Percentiles rank a stretch among this genome's conserved stretches.
phyloP scores from a whole-genome alignment of 2,888 invertebrate genomes.

The Brachypalpus laphriformis region DNA sequence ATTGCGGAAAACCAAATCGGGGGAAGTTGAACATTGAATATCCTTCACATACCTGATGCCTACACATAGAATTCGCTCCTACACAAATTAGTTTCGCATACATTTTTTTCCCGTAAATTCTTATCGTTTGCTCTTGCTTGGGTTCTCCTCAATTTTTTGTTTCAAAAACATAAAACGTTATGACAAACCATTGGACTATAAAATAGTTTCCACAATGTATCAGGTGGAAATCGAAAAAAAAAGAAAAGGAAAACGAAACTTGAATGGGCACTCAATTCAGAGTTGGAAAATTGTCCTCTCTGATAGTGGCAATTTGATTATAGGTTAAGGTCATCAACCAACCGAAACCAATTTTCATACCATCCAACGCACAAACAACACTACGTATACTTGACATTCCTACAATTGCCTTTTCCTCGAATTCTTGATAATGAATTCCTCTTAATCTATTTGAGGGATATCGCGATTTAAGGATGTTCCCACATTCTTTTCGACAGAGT shows the following conservation, averaged over 20 bases:
- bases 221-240: background rate
- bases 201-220: background rate
- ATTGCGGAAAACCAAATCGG: background rate
- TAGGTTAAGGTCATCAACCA: background rate
- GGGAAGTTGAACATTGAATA: background rate
- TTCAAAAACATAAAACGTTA: background rate
- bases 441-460: no score
- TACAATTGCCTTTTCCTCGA: background rate
- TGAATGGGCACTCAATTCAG: background rate
- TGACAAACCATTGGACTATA: background rate
- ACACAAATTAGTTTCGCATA: constrained; percentile 14
- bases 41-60: constrained; percentile 2
- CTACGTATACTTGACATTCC: no score
- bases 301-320: background rate
- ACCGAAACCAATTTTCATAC: no score
- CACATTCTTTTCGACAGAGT: no score
- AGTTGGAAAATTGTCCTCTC: background rate
- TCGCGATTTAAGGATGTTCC: no score
- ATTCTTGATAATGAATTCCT: background rate
- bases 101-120: background rate
- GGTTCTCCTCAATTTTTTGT: background rate
- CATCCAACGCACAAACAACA: no score
- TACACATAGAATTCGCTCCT: background rate
- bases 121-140: background rate
- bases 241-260: background rate